These are phyloP conservation scores for Montipora capricornis DNA, from an alignment of 64 coral and sea anemone species.

Conservation along the genomic window DNA sequence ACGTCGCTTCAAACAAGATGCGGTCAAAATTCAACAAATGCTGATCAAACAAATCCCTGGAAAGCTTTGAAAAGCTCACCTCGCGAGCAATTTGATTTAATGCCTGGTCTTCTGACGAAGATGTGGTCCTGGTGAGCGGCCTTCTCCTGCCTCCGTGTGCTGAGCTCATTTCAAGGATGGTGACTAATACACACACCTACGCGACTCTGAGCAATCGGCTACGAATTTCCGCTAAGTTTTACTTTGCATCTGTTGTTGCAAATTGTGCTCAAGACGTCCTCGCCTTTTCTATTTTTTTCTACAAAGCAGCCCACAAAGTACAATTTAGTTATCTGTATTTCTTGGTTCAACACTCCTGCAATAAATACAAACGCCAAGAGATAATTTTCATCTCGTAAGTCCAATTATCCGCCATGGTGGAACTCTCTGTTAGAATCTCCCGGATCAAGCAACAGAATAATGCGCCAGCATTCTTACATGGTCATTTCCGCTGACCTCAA, in stretches of 20 bases:
- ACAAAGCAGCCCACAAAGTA: slow-evolving; percentile 38
- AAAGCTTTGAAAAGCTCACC: slow-evolving; percentile 66
- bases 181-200: slow-evolving; percentile 62
- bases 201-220: slow-evolving; percentile 48
- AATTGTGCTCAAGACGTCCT: slow-evolving; percentile 61
- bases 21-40: no score
- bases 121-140: slow-evolving; percentile 78
- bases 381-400: slow-evolving; percentile 53
- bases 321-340: slow-evolving; percentile 50
- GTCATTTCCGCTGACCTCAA: slow-evolving; percentile 10
- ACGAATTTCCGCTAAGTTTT: not conserved
- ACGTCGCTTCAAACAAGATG: no score
- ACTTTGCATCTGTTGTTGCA: slow-evolving; percentile 58
- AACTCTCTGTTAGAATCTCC: slow-evolving; percentile 72
- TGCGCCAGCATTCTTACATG: slow-evolving; percentile 44
- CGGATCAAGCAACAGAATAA: slow-evolving; percentile 61
- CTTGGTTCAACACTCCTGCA: slow-evolving; percentile 51
- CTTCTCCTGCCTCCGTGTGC: slow-evolving; percentile 84
- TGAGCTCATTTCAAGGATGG: slow-evolving; percentile 88
- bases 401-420: slow-evolving; percentile 89
- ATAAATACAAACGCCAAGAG: slow-evolving; percentile 70
- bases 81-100: slow-evolving; percentile 95
- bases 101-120: slow-evolving; percentile 88
- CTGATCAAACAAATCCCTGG: not conserved
- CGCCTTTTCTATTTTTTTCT: slow-evolving; percentile 68